Evolutionary conservation across 2,797 vertebrate genomes (phyloP).

Genomic region (Sebastes kiyomatsui): DNA sequence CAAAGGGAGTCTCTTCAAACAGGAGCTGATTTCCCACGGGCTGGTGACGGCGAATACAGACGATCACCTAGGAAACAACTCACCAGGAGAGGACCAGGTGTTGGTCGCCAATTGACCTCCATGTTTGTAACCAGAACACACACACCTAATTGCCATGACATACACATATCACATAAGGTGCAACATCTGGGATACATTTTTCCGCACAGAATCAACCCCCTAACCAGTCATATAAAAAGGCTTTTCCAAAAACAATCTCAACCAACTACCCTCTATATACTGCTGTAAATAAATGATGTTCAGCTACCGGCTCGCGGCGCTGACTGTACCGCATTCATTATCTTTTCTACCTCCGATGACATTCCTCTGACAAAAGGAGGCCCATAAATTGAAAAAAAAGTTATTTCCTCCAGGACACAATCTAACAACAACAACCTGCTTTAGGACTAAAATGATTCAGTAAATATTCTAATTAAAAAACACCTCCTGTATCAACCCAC

Average conservation of each 20-base stretch:
- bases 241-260: conserved; percentile 23
- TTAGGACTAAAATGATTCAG: conserved; percentile 21
- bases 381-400: background rate
- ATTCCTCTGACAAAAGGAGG: conserved; percentile 15
- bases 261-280: background rate
- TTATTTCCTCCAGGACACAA: conserved; percentile 23
- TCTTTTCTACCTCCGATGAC: conserved; percentile 6
- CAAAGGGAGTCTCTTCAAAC: conserved; percentile 65
- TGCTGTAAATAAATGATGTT: conserved; percentile 41
- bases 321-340: background rate
- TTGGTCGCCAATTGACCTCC: conserved; percentile 40
- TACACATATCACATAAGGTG: background rate
- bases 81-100: conserved; percentile 27
- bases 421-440: conserved; percentile 13
- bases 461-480: conserved; percentile 30
- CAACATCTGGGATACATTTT: background rate
- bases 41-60: conserved; percentile 33
- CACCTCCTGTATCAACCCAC: conserved; percentile 29
- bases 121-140: conserved; percentile 17
- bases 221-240: background rate
- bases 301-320: background rate
- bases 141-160: background rate
- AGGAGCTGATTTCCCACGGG: conserved; percentile 59
- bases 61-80: conserved; percentile 62
- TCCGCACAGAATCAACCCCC: background rate